phyloP scores from a whole-genome alignment of 1,140 invertebrate genomes.

The Trichoplusia ni region DNA sequence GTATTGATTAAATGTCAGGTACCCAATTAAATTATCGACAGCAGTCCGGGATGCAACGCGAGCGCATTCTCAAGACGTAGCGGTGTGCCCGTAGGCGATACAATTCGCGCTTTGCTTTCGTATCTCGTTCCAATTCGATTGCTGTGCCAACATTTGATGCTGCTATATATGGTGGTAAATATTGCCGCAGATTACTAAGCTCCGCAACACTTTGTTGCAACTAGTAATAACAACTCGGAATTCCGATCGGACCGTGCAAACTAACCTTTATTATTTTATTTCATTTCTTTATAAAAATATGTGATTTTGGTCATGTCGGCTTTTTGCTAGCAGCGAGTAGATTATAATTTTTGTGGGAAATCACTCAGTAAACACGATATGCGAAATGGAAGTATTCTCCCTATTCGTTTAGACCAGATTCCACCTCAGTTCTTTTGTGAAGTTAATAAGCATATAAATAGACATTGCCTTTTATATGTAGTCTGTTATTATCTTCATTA shows the following conservation, averaged over 20 bases:
- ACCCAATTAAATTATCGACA: conserved; percentile 69
- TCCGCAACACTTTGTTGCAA: background rate
- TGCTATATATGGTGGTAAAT: conserved; percentile 48
- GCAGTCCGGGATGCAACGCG: conserved; percentile 40
- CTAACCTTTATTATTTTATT: background rate
- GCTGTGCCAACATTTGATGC: conserved; percentile 49
- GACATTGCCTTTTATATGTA: conserved; percentile 33
- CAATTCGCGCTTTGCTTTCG: conserved; percentile 55
- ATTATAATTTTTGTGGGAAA: too few relatives aligned
- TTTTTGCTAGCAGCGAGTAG: too few relatives aligned
- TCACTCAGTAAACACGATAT: background rate
- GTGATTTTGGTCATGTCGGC: too few relatives aligned
- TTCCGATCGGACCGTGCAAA: conserved; percentile 1
- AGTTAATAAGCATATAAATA: conserved; percentile 35
- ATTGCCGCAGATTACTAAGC: conserved; percentile 24
- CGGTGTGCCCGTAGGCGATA: conserved; percentile 42
- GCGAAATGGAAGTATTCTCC: background rate
- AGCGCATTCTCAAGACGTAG: conserved; percentile 45
- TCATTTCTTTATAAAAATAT: background rate
- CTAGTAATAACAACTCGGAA: conserved; percentile 13
- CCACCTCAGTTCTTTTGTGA: conserved; percentile 21
- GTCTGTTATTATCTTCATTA: conserved; percentile 36
- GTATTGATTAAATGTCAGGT: conserved; percentile 74
- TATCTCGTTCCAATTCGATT: conserved; percentile 55
- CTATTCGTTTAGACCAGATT: conserved; percentile 25